These are phyloP conservation scores for Sceliomorpha sp. DNA, from an alignment of 2,888 invertebrate species.

Conservation along the genomic window DNA sequence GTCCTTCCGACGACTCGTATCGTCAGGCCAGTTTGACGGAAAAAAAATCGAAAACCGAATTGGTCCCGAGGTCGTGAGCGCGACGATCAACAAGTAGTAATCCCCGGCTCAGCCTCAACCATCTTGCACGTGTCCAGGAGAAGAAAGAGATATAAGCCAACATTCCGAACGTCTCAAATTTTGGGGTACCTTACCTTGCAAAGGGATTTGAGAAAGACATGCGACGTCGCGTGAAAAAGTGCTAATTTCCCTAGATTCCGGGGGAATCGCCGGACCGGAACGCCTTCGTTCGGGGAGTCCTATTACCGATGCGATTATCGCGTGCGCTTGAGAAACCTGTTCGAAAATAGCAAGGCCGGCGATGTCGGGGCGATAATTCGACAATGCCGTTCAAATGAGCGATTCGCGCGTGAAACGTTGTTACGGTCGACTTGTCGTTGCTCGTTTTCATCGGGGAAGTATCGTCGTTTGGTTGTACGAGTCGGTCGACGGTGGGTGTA, in stretches of 20 bases:
- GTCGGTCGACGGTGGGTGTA: too few species aligned
- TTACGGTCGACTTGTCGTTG: too few species aligned
- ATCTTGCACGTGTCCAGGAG: too few species aligned
- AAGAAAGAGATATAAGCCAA: conserved; percentile 1
- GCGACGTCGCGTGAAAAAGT: too few species aligned
- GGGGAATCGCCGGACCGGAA: too few species aligned
- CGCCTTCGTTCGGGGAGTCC: conserved; percentile 11
- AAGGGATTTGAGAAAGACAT: too few species aligned
- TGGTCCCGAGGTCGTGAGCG: not conserved
- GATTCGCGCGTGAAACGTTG: not conserved
- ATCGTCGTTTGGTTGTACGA: not conserved
- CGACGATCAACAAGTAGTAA: conserved; percentile 27
- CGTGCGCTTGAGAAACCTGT: conserved; percentile 7
- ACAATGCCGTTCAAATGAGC: conserved; percentile 2
- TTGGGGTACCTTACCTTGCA: too few species aligned
- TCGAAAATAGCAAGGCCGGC: not conserved
- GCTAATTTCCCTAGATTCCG: too few species aligned
- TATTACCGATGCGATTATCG: conserved; percentile 13
- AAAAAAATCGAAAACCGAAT: not conserved
- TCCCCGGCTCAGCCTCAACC: not conserved
- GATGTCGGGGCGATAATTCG: not conserved
- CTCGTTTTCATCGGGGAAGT: not conserved
- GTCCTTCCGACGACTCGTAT: too few species aligned
- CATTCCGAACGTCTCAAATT: conserved; percentile 2
- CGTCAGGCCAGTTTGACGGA: not conserved